Evolutionary conservation across 2,113 vertebrate genomes (phyloP).

Genomic region (Cavia aperea): DNA sequence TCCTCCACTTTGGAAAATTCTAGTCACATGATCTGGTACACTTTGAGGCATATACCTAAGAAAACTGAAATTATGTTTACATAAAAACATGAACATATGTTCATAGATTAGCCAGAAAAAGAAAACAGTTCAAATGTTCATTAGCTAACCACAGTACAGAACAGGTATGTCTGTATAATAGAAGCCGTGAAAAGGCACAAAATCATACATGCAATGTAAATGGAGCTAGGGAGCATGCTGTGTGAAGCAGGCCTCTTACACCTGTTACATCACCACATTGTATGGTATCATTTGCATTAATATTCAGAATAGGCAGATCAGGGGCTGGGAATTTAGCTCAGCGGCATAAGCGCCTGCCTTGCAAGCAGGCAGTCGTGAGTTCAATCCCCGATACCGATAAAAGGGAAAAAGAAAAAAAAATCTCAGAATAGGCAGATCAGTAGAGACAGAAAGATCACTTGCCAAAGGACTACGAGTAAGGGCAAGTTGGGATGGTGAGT

Average conservation of each 20-base stretch:
- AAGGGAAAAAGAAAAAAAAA: too few relatives aligned
- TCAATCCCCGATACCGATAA: too few relatives aligned
- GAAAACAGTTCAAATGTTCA: background rate
- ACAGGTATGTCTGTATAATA: background rate
- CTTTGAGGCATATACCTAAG: background rate
- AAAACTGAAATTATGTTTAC: slow-evolving; percentile 8
- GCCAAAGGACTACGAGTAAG: background rate
- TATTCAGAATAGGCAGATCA: background rate
- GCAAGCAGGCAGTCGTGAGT: too few relatives aligned
- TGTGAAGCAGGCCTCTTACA: background rate
- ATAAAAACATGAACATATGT: background rate
- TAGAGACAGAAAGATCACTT: background rate
- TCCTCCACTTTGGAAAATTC: background rate
- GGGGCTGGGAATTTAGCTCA: too few relatives aligned
- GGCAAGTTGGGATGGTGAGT: background rate
- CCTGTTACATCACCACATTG: background rate
- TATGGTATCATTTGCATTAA: background rate
- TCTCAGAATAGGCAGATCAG: background rate
- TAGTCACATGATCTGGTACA: background rate
- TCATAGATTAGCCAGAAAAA: background rate
- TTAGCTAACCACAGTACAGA: background rate
- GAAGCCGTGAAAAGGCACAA: background rate
- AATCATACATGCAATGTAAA: background rate
- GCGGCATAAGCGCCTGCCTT: too few relatives aligned
- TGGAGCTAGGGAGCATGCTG: background rate